These are phyloP conservation scores for Anorthoa munda DNA, from an alignment of 2,888 invertebrate genomes.

Conservation along the genomic window DNA sequence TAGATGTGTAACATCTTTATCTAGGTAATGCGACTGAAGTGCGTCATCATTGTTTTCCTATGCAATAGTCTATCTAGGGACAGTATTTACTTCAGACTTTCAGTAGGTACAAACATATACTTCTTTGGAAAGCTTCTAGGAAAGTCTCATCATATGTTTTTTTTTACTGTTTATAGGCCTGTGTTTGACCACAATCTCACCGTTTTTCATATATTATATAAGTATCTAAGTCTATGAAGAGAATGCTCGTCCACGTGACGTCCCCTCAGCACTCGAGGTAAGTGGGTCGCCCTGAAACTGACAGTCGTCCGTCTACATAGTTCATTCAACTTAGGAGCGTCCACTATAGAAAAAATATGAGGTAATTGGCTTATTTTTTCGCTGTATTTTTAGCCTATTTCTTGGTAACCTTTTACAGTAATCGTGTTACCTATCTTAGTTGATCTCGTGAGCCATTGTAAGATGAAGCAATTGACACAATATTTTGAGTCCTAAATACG, in stretches of 20 bases:
- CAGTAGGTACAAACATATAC: neutral
- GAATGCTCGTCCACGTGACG: slow-evolving; percentile 40
- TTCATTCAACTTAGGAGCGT: slow-evolving; percentile 38
- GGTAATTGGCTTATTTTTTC: slow-evolving; percentile 25
- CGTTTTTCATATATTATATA: slow-evolving; percentile 1
- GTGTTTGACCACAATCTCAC: too few species aligned
- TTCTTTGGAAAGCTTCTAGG: neutral
- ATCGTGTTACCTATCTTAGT: neutral
- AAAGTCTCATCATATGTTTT: neutral
- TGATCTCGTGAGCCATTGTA: neutral
- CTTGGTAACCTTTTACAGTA: neutral
- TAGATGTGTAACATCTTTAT: neutral
- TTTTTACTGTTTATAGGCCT: too few species aligned
- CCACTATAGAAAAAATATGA: slow-evolving; percentile 20
- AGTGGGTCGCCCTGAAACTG: slow-evolving; percentile 58
- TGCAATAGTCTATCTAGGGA: neutral
- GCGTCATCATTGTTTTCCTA: neutral
- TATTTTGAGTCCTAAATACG: neutral
- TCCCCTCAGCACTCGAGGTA: slow-evolving; percentile 52
- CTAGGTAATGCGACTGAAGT: neutral
- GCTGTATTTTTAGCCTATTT: slow-evolving; percentile 13
- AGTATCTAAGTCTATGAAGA: slow-evolving; percentile 35
- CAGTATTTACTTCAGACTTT: neutral
- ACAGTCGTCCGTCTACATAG: slow-evolving; percentile 44
- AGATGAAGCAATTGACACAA: neutral